These are phyloP conservation scores for Catagonus wagneri DNA, from an alignment of 2,113 vertebrate genomes.

Conservation along the genomic window DNA sequence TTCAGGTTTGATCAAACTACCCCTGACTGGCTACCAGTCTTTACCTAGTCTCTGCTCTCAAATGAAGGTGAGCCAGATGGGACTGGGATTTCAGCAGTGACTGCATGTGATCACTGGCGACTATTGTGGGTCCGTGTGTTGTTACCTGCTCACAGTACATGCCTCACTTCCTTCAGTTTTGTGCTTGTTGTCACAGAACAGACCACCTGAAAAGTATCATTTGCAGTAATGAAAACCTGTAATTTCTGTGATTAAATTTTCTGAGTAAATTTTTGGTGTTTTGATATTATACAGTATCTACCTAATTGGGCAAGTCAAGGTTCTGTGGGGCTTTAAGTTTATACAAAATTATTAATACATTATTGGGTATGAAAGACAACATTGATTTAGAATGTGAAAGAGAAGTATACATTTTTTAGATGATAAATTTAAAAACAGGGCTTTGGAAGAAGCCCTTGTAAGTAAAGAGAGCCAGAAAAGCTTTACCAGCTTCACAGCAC, in stretches of 20 bases:
- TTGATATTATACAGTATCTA: background rate
- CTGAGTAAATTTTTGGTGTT: background rate
- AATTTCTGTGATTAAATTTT: slow-evolving; percentile 47
- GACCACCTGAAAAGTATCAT: background rate
- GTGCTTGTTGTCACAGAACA: background rate
- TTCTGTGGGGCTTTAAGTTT: background rate
- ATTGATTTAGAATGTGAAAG: slow-evolving; percentile 37
- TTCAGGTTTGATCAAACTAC: background rate
- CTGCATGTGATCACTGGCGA: background rate
- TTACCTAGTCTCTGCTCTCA: background rate
- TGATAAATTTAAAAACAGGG: slow-evolving; percentile 3
- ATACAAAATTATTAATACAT: slow-evolving; percentile 4
- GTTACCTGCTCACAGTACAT: background rate
- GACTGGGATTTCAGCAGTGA: background rate
- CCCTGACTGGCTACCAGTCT: background rate
- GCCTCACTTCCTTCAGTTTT: background rate
- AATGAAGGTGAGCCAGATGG: background rate
- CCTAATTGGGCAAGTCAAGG: background rate
- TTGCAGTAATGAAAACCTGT: background rate
- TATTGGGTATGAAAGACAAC: slow-evolving; percentile 3
- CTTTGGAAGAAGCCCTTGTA: background rate
- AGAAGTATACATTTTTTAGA: background rate
- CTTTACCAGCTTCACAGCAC: background rate
- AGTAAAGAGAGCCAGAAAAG: slow-evolving; percentile 19
- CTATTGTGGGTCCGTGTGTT: background rate